Evolutionary conservation across 2,113 vertebrate genomes (phyloP), one percentile per base, ranked within the genome.

Genomic region (Eurystomus gularis): DNA sequence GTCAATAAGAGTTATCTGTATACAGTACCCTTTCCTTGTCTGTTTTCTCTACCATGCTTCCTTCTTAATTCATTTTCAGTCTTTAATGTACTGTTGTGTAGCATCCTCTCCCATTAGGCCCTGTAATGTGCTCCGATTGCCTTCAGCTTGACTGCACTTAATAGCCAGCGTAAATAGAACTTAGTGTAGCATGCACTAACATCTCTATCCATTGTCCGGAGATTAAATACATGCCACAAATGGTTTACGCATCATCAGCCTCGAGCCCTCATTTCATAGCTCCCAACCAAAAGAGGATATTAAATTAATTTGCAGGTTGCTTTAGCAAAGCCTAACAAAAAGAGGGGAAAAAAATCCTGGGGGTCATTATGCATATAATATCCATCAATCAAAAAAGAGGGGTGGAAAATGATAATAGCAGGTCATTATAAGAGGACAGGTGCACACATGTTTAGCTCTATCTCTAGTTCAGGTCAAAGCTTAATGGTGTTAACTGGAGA

Each of bases 251-350:
- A 98, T 98, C 98, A 98, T 98, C 98, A 98, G 98, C 97, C 97
- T 95, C 97, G 58, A 98, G 98, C 98, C 98, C 97, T 94, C 97
- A 97, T 98, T 98, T 98, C 98, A 98, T 98, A 98, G 98, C 98
- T 98, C 97, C 98, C 98, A 98, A 98, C 97, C 98, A 97, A 97
- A 98, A 98, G 98, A 98, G 98, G 98, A 98, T 98, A 98, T 98
- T 98, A 98, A 98, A 98, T 98, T 98, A 98, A 98, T 98, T 98
- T 98, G 98, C 98, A 98, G 98, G 98, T 98, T 98, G 98, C 98
- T 98, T 98, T 98, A 98, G 97, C 98, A 98, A 98, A 98, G 97
- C 98, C 98, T 97, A 98, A 98, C 97, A 97, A 97, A 97, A 96
- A 97, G 48, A n/a, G 26, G 28, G 48, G 66, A 76, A 90, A 86